Percentiles rank a stretch among this genome's conserved stretches.
Conservation (phyloP, 2,888 invertebrate genomes). For the Meghimatium bilineatum region DNA sequence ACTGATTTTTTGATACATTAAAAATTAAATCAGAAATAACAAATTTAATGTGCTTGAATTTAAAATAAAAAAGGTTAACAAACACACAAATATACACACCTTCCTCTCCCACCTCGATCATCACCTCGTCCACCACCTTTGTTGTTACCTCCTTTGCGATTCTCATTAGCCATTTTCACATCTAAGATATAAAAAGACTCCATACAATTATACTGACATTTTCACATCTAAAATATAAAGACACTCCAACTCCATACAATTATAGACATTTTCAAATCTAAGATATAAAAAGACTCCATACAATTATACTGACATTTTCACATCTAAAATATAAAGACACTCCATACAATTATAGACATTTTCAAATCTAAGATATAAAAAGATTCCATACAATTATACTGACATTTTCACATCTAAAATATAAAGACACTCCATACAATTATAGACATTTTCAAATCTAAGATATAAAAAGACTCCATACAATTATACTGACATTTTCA, state of each 20-base stretch:
- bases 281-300: conserved; percentile 15
- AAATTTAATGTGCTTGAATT: no score
- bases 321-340: no score
- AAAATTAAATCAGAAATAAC: no score
- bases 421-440: no score
- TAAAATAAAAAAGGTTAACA: no score
- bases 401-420: no score
- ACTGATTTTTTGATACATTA: no score
- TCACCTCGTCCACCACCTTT: conserved; percentile 3
- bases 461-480: conserved; percentile 15
- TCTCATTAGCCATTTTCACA: conserved; percentile 67
- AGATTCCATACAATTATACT: not conserved
- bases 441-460: conserved; percentile 69
- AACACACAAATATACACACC: not conserved
- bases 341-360: no score
- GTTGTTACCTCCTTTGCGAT: conserved; percentile 42
- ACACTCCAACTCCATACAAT: no score
- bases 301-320: not conserved
- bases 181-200: conserved; percentile 52
- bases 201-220: not conserved
- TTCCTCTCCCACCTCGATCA: conserved; percentile 11
- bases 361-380: conserved; percentile 61
- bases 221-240: no score
- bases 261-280: conserved; percentile 69
- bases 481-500: not conserved